These are phyloP conservation scores for Dipodomys ordii DNA, from an alignment of 2,113 vertebrate species.

Conservation along the genomic window DNA sequence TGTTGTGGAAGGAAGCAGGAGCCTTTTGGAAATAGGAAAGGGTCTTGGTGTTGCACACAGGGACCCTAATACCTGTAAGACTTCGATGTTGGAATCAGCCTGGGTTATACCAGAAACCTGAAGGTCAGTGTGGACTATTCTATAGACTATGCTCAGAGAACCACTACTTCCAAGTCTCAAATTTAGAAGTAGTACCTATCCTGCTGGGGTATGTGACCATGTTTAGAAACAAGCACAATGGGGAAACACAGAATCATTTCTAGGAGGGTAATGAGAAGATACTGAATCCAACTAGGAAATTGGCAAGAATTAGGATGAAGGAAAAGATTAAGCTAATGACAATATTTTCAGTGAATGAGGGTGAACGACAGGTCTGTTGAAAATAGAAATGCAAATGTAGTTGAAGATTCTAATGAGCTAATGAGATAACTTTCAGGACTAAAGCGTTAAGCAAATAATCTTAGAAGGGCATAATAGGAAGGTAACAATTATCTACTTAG, in stretches of 20 bases:
- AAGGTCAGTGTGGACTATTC: background rate
- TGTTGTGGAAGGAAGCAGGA: background rate
- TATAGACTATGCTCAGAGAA: background rate
- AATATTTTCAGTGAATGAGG: background rate
- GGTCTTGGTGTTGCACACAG: slow-evolving; percentile 2
- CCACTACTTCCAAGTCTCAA: background rate
- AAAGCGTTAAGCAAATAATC: background rate
- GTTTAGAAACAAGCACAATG: background rate
- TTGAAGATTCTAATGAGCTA: background rate
- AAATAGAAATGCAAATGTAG: background rate
- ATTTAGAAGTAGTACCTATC: background rate
- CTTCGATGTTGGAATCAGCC: background rate
- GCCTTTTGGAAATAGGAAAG: background rate
- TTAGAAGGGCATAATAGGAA: background rate
- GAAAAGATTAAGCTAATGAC: background rate
- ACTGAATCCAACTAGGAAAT: background rate
- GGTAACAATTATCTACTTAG: background rate
- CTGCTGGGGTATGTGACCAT: background rate
- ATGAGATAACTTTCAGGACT: background rate
- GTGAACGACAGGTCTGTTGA: background rate
- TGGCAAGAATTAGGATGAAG: background rate
- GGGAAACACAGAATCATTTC: background rate
- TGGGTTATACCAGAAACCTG: too few species aligned
- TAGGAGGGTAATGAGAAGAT: slow-evolving; percentile 9
- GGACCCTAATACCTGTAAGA: background rate